These are phyloP conservation scores for Balaenoptera acutorostrata DNA, from an alignment of 2,113 vertebrate species.

Conservation along the genomic window DNA sequence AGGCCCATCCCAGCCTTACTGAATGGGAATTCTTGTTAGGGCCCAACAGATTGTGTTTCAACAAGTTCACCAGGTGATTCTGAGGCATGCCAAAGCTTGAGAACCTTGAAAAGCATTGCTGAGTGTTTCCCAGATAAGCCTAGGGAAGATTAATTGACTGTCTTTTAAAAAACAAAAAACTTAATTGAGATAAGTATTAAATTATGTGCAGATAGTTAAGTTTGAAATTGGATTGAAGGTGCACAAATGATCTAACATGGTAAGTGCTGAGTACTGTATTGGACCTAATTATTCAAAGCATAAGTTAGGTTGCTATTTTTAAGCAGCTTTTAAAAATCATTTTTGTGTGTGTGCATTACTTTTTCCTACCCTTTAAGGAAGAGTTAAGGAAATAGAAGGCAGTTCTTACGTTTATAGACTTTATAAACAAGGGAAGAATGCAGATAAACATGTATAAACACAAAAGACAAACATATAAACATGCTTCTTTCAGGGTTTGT, in stretches of 20 bases:
- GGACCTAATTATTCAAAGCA: neutral
- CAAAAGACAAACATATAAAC: neutral
- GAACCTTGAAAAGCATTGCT: neutral
- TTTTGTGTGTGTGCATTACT: neutral
- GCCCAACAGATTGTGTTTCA: neutral
- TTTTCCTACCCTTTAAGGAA: constrained; percentile 16
- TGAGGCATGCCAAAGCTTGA: neutral
- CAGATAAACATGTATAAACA: constrained; percentile 21
- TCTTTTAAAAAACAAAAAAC: neutral
- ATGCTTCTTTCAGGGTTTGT: constrained; percentile 9
- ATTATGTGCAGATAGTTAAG: neutral
- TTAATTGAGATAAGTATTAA: neutral
- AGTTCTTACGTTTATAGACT: constrained; percentile 1
- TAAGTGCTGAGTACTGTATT: neutral
- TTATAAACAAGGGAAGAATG: constrained; percentile 28
- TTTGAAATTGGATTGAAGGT: constrained; percentile 13
- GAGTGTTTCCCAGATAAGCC: neutral
- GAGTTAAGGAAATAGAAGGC: neutral
- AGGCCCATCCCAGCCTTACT: neutral
- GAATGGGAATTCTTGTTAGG: neutral
- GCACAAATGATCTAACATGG: neutral
- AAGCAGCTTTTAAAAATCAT: neutral
- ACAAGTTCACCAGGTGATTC: neutral
- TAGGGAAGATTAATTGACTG: neutral
- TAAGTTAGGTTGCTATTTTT: constrained; percentile 13